A percentile compares a stretch with the other conserved stretches of the same genome.
Evolutionary conservation across 2,113 vertebrate species (phyloP).

Genomic region (Cervus canadensis): DNA sequence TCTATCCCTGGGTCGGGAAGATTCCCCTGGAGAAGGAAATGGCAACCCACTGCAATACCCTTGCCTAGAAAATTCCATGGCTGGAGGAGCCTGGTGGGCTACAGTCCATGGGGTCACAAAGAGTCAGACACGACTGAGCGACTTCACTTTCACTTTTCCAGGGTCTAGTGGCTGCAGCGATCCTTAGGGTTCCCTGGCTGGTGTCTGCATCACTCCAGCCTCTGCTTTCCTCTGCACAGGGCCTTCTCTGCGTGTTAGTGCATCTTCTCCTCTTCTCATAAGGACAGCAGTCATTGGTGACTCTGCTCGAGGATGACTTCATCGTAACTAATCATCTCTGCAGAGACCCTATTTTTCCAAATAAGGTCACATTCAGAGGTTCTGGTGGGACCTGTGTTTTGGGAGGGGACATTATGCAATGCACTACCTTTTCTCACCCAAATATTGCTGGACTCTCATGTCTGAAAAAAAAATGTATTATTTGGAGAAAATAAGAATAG

Average conservation of each 20-base stretch:
- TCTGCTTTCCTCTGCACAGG: too few species aligned
- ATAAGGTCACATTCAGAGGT: neutral
- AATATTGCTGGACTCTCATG: neutral
- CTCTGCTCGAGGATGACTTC: neutral
- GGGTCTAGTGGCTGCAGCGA: neutral
- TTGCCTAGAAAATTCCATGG: neutral
- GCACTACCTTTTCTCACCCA: neutral
- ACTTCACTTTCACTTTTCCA: neutral
- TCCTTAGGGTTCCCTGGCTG: neutral
- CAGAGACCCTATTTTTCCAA: neutral
- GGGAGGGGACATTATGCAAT: neutral
- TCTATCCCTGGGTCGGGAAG: neutral
- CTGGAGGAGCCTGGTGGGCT: neutral
- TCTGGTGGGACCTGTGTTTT: neutral
- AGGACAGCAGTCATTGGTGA: neutral
- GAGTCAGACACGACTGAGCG: neutral
- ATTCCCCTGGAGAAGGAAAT: neutral
- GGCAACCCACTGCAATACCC: neutral
- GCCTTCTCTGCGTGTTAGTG: neutral
- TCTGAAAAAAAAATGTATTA: neutral
- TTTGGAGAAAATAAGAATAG: neutral
- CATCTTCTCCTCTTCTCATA: neutral
- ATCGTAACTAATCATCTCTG: neutral
- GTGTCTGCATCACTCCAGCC: rapidly evolving
- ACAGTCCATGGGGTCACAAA: neutral